A percentile compares a stretch with the other conserved stretches of the same genome.
Conservation (phyloP, 2,797 vertebrate species). For the Malacoraja senta region DNA sequence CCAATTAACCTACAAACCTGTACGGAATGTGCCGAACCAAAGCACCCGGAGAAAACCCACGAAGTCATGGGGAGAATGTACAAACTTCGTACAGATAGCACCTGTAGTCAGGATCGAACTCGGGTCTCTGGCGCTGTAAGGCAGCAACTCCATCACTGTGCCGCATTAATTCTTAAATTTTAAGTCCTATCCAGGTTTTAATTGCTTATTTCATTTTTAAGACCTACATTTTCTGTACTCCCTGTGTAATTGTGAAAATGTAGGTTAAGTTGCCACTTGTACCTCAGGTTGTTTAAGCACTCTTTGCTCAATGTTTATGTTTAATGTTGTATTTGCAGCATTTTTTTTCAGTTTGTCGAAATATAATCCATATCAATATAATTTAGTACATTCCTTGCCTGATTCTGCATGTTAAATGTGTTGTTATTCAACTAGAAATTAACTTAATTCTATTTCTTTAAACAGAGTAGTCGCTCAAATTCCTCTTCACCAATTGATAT, state of each 20-base stretch:
- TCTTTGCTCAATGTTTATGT: background rate
- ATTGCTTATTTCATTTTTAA: background rate
- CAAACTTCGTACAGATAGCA: no score
- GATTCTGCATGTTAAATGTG: background rate
- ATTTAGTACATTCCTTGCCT: background rate
- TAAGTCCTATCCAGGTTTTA: background rate
- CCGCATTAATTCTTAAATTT: background rate
- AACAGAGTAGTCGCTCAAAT: conserved; percentile 59
- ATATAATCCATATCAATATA: background rate
- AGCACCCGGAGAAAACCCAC: no score
- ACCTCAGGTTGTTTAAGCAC: background rate
- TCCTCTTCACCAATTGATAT: conserved; percentile 64
- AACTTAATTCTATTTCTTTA: conserved; percentile 34
- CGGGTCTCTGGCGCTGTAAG: no score
- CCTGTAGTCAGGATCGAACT: no score
- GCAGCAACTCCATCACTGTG: no score
- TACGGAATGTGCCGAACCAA: no score
- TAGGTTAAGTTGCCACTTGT: background rate
- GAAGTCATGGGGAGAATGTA: no score
- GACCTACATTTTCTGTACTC: background rate
- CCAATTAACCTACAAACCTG: no score
- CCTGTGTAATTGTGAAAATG: background rate
- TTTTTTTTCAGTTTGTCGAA: background rate
- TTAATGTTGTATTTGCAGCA: background rate
- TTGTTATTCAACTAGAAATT: conserved; percentile 2